Evolutionary conservation across 2,888 invertebrate genomes (phyloP), one percentile per base, ranked within the genome.

Genomic region (Amblyjoppa proteus): DNA sequence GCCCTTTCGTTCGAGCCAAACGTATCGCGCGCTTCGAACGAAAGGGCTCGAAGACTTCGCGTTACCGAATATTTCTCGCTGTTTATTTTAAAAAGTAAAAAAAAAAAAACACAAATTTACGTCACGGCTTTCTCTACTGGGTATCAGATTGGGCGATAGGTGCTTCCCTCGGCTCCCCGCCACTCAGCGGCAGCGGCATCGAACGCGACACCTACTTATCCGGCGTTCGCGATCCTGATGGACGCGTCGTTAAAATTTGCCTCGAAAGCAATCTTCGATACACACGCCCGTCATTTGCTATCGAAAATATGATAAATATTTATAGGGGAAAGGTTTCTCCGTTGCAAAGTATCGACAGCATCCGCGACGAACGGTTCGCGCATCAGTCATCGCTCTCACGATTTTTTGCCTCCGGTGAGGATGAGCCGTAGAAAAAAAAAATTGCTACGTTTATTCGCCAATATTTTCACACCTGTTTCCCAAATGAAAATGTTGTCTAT

Each of bases 211-310:
- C 38, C 53, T 51, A 76, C 51, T 58, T 64, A 31, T 49, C 20
- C 70, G 34, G 34, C 13, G 3, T 34, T 61, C 13, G 61, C 74
- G 68, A 38, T 53, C 66, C 69, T 81, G 81, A 81, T 68, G 56
- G 34, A 69, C 58, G 66, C 66, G 68, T 73, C 83, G 74, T 78
- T 83, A 13, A 73, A 78, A 78, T 74, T 78, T 83, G 4, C 28
- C 49, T 64, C 56, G 34, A 31, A 28, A 73, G 71, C 66, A 16
- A 41, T 77, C 41, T 51, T 25, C 58, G 58, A 73, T 73, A 68
- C 68, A 13, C 61, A 69, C 49, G 11, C 56, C 16, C 49, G 78
- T 68, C 77, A 68, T 73, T 74, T 69, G 69, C 68, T 68, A 28
- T 71, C 61, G 16, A 9, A 66, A 53, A 73, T 71, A 53, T 13